phyloP scores from a whole-genome alignment of 2,113 vertebrate genomes.

The Scytalopus superciliaris region DNA sequence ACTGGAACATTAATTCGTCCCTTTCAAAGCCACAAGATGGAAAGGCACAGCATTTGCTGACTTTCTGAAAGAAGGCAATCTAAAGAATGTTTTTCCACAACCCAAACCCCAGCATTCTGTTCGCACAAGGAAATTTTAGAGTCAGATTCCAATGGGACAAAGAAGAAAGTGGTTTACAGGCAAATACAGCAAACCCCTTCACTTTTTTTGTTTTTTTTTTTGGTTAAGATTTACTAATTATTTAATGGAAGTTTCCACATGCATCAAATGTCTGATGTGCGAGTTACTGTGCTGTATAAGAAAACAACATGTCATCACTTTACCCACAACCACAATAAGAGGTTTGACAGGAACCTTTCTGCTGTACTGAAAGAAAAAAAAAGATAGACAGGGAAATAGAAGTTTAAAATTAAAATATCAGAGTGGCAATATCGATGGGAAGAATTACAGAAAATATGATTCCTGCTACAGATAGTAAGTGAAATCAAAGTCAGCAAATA shows the following conservation, averaged over 20 bases:
- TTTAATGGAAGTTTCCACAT: not conserved
- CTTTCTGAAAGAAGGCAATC: slow-evolving; percentile 10
- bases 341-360: not conserved
- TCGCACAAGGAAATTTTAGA: not conserved
- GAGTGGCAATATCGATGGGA: accelerated
- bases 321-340: not conserved
- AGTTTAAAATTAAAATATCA: not conserved
- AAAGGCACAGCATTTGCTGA: slow-evolving; percentile 24
- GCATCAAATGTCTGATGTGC: not conserved
- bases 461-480: accelerated
- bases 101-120: not conserved
- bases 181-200: not conserved
- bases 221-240: not conserved
- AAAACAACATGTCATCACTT: not conserved
- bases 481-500: not conserved
- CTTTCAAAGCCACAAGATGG: slow-evolving; percentile 35
- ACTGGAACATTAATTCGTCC: slow-evolving; percentile 56
- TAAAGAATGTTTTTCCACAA: not conserved
- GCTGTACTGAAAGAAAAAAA: not conserved
- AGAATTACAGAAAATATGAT: not conserved
- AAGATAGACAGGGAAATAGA: not conserved
- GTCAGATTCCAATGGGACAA: not conserved
- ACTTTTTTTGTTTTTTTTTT: too few species aligned
- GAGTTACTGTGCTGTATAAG: not conserved
- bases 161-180: not conserved